Conservation (phyloP, 2,888 invertebrate species). For the Lepidochrysops patricia region DNA sequence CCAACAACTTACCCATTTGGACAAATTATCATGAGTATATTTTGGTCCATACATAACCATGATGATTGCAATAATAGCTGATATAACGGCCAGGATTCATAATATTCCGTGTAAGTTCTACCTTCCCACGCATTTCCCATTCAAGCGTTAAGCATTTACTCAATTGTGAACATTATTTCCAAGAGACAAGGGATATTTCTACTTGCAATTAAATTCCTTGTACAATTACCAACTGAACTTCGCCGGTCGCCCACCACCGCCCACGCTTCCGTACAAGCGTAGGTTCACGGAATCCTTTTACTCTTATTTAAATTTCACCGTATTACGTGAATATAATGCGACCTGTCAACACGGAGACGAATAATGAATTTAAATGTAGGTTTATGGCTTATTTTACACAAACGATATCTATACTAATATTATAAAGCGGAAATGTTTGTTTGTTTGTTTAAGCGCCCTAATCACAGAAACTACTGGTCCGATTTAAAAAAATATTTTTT, state of each 20-base stretch:
- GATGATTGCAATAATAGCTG: background rate
- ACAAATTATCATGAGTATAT: too few species aligned
- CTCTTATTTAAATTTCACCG: background rate
- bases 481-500: too few species aligned
- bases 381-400: background rate
- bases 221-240: background rate
- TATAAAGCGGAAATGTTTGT: too few species aligned
- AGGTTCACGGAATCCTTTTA: background rate
- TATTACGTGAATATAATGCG: background rate
- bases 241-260: too few species aligned
- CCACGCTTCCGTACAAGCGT: background rate
- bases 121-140: background rate
- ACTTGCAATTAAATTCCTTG: background rate
- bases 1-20: too few species aligned
- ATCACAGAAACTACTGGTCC: too few species aligned
- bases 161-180: background rate
- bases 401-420: too few species aligned
- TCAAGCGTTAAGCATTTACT: background rate
- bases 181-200: background rate
- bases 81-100: background rate
- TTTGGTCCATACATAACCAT: too few species aligned
- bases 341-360: background rate
- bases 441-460: too few species aligned
- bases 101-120: background rate
- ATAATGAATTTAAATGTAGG: background rate